Percentiles rank a stretch among this genome's conserved stretches.
Conservation (phyloP, 2,888 invertebrate species). For the Bellardia bayeri region DNA sequence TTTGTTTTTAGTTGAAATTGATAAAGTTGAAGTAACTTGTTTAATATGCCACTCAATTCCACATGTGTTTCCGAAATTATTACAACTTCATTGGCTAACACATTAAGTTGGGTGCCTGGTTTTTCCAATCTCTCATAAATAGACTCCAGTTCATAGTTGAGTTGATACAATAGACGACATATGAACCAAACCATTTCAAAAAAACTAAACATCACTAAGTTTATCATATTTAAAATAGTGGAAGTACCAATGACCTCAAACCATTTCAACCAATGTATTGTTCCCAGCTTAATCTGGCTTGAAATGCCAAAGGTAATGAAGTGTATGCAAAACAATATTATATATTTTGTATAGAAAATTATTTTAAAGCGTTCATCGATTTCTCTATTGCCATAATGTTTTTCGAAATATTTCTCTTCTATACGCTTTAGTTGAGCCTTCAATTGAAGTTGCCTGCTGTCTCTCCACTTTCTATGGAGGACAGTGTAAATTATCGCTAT, state of each 20-base stretch:
- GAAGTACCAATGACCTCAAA: background rate
- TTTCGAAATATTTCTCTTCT: conserved; percentile 22
- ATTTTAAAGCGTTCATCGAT: conserved; percentile 34
- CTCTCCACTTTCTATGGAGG: conserved; percentile 15
- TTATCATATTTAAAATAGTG: conserved; percentile 25
- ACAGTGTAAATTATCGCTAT: conserved; percentile 12
- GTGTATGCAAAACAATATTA: conserved; percentile 2
- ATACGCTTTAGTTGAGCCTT: background rate
- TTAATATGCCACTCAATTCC: conserved; percentile 23
- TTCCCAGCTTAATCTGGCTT: background rate
- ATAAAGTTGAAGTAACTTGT: conserved; percentile 12
- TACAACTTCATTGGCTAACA: conserved; percentile 10
- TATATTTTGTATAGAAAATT: conserved; percentile 20
- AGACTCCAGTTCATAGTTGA: conserved; percentile 28
- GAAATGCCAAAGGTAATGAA: background rate
- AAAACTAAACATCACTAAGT: conserved; percentile 35
- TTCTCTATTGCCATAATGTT: background rate
- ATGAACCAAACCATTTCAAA: conserved; percentile 39
- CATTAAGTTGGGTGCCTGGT: background rate
- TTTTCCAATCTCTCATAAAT: background rate
- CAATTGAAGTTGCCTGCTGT: conserved; percentile 8
- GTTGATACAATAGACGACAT: conserved; percentile 47
- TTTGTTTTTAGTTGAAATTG: conserved; percentile 36
- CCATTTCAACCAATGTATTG: background rate
- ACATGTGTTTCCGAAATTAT: conserved; percentile 23